A percentile compares a stretch with the other conserved stretches of the same genome.
phyloP scores from a whole-genome alignment of 2,797 vertebrate species.

The Premnoplex brunnescens region DNA sequence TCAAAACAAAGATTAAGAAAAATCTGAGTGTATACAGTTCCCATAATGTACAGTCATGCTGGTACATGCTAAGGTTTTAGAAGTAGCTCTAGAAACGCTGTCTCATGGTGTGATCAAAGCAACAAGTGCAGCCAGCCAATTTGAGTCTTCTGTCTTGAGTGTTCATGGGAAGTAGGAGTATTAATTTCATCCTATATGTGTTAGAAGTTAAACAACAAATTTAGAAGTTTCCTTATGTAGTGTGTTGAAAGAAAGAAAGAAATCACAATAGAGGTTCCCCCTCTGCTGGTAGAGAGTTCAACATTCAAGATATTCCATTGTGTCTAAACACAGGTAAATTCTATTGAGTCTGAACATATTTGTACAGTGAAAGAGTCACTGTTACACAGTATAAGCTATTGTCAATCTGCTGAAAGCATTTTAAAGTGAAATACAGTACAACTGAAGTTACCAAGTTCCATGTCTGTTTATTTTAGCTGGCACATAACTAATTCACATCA shows the following conservation, averaged over 20 bases:
- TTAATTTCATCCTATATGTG: background rate
- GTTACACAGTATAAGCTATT: background rate
- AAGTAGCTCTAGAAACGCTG: constrained; percentile 36
- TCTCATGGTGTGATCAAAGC: constrained; percentile 20
- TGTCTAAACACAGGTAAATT: background rate
- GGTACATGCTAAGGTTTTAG: background rate
- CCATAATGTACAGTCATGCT: background rate
- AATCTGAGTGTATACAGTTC: background rate
- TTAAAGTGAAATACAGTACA: background rate
- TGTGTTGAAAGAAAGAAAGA: constrained; percentile 15
- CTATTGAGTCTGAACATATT: background rate
- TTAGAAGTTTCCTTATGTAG: constrained; percentile 28
- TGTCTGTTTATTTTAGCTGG: background rate
- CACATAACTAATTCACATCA: background rate
- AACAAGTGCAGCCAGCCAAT: background rate
- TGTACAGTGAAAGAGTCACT: background rate
- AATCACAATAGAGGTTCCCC: constrained; percentile 1
- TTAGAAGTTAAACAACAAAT: constrained; percentile 15
- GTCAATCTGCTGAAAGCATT: background rate
- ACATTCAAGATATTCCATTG: background rate
- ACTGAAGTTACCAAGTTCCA: background rate
- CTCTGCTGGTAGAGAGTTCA: constrained; percentile 21
- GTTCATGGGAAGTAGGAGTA: background rate
- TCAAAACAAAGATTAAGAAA: constrained; percentile 4
- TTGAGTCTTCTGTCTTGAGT: background rate